Conservation (phyloP, 1,140 invertebrate species). For the Delia radicum region DNA sequence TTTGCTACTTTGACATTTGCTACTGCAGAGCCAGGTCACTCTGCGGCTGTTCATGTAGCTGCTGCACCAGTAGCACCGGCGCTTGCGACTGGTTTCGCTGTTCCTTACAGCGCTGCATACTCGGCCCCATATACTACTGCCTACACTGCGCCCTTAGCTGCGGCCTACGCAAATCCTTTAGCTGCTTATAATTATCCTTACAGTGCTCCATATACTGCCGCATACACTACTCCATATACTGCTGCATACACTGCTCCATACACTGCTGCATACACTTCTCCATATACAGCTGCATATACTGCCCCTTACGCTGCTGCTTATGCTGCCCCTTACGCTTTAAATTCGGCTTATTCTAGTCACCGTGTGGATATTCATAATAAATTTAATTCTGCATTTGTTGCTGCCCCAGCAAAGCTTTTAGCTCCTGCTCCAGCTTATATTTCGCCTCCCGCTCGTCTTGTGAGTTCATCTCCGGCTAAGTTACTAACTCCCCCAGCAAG, state of each 20-base stretch:
- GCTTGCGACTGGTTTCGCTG: background rate
- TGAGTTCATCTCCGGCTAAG: background rate
- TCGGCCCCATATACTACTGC: conserved; percentile 11
- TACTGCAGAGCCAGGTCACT: background rate
- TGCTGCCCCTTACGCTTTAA: conserved; percentile 11
- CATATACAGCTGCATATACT: background rate
- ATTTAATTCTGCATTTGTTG: background rate
- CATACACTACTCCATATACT: background rate
- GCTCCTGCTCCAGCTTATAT: background rate
- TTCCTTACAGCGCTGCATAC: background rate
- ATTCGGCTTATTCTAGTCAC: background rate
- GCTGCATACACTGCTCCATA: background rate
- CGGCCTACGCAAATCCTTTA: background rate
- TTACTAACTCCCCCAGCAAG: background rate
- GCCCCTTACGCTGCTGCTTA: conserved; percentile 7
- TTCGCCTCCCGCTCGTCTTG: background rate
- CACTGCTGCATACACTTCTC: background rate
- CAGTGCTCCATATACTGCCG: background rate
- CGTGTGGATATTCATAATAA: background rate
- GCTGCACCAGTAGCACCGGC: background rate
- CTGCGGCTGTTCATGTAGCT: background rate
- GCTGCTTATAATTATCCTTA: background rate
- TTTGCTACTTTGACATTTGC: background rate
- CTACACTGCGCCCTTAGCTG: background rate
- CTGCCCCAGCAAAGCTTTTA: background rate